A percentile compares a stretch with the other conserved stretches of the same genome.
Conservation (phyloP, 92 coral and sea anemone species). For the Umimayanthus chanpuru region DNA sequence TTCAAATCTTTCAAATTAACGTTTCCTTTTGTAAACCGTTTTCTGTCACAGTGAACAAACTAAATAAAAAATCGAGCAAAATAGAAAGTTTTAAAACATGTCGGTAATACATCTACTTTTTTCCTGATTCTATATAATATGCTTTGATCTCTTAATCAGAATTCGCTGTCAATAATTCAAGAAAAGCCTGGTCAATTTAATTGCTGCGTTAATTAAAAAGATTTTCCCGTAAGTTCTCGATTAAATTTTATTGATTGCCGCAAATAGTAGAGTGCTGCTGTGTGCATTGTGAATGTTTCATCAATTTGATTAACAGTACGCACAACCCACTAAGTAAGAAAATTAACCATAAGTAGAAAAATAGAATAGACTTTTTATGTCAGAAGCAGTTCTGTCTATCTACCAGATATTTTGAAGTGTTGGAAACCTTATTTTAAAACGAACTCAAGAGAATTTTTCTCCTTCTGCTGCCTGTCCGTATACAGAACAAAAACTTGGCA, state of each 20-base stretch:
- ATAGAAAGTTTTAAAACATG: not conserved
- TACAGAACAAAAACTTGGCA: not conserved
- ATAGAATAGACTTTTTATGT: no score
- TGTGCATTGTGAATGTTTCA: no score
- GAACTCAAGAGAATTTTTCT: not conserved
- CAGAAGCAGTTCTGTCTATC: not conserved
- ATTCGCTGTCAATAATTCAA: not conserved
- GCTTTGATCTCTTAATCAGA: not conserved
- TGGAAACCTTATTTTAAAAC: not conserved
- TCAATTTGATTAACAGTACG: not conserved
- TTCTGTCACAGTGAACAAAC: not conserved
- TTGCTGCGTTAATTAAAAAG: not conserved
- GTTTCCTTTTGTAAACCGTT: not conserved
- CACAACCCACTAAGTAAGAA: not conserved
- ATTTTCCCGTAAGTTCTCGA: not conserved
- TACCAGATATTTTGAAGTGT: not conserved
- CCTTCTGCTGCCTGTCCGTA: not conserved
- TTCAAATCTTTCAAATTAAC: no score
- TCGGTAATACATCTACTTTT: not conserved
- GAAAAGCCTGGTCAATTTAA: not conserved
- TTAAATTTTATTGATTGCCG: not conserved
- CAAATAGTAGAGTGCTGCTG: not conserved
- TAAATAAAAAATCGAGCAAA: not conserved
- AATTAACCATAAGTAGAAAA: not conserved
- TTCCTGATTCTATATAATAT: not conserved